Conservation (phyloP, 2,888 invertebrate species). For the Ophraella communa region DNA sequence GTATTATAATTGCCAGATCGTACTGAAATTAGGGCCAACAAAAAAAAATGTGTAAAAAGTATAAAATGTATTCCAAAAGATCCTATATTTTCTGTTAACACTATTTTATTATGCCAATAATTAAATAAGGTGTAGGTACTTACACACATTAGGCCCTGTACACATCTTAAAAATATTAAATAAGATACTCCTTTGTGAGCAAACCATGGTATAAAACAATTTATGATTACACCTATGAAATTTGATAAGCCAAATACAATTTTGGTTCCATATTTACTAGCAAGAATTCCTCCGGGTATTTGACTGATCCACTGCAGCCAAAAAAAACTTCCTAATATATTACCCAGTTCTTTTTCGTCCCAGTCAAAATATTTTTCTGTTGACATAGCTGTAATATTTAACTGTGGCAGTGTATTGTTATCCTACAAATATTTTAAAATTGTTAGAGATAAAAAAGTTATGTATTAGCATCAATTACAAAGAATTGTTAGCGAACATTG, state of each 20-base stretch:
- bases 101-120: background rate
- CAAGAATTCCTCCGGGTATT: constrained; percentile 74
- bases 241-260: constrained; percentile 73
- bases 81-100: too few relatives aligned
- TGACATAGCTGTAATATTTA: background rate
- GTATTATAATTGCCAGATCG: too few relatives aligned
- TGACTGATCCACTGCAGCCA: constrained; percentile 77
- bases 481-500: too few relatives aligned
- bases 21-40: too few relatives aligned
- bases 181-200: constrained; percentile 65
- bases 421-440: too few relatives aligned
- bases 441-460: too few relatives aligned
- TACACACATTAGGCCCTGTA: constrained; percentile 76
- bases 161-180: constrained; percentile 66
- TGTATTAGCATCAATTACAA: too few relatives aligned
- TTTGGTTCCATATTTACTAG: constrained; percentile 75
- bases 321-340: constrained; percentile 70
- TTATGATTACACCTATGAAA: constrained; percentile 67
- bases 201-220: constrained; percentile 71
- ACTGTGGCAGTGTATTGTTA: background rate
- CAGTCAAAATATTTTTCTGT: constrained; percentile 60
- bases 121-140: constrained; percentile 49
- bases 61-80: too few relatives aligned
- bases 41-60: too few relatives aligned
- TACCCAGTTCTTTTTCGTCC: constrained; percentile 70